Conservation (phyloP, 2,888 invertebrate species). For the Pyrochroa serraticornis region DNA sequence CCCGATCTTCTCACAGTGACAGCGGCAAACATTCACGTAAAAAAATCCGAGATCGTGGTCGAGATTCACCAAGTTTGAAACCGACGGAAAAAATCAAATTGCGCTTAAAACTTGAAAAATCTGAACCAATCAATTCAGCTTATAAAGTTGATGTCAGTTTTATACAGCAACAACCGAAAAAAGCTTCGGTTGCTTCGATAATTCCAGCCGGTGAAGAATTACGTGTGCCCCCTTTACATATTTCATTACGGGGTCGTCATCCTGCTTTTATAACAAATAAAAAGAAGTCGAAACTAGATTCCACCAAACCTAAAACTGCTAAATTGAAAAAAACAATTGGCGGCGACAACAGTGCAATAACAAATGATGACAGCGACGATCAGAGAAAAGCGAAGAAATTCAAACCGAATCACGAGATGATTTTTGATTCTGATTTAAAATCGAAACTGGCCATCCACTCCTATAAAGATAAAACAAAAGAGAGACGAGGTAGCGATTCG, state of each 20-base stretch:
- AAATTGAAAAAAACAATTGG: conserved; percentile 20
- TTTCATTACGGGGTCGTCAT: conserved; percentile 82
- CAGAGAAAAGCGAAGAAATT: conserved; percentile 50
- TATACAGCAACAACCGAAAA: conserved; percentile 65
- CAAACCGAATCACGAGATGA: conserved; percentile 45
- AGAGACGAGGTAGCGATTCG: conserved; percentile 62
- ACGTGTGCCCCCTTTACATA: conserved; percentile 86
- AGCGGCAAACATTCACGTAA: conserved; percentile 48
- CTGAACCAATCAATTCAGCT: conserved; percentile 77
- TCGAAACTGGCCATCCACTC: conserved; percentile 49
- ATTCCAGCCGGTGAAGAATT: conserved; percentile 66
- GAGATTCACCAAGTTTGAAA: conserved; percentile 54
- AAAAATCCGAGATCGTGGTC: conserved; percentile 45
- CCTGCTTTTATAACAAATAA: conserved; percentile 84
- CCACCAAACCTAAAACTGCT: conserved; percentile 45
- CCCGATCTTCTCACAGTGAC: conserved; percentile 51
- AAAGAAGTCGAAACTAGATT: conserved; percentile 61
- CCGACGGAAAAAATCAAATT: conserved; percentile 80
- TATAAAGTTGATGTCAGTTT: conserved; percentile 83
- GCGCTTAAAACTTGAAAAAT: conserved; percentile 81
- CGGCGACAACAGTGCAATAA: conserved; percentile 18
- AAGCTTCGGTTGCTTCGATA: conserved; percentile 45
- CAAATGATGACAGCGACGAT: conserved; percentile 30
- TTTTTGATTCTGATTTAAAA: conserved; percentile 36
- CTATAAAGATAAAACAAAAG: conserved; percentile 55